Conservation (phyloP, 2,888 invertebrate genomes). For the Lithophane ornitopus region DNA sequence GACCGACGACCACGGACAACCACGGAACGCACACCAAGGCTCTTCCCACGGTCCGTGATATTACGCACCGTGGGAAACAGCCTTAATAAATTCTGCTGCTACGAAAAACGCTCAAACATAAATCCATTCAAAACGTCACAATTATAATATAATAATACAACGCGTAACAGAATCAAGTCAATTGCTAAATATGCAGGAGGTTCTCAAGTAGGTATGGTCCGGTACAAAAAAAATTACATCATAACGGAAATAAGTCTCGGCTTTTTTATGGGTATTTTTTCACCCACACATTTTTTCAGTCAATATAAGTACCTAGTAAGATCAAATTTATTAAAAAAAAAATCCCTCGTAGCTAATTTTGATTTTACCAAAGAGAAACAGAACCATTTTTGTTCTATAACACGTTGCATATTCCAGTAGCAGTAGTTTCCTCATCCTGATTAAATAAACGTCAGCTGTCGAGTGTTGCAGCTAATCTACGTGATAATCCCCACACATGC, state of each 20-base stretch:
- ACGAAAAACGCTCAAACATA: neutral
- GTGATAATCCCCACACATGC: conserved; percentile 33
- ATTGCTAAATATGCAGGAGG: neutral
- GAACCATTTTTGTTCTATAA: neutral
- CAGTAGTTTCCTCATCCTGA: conserved; percentile 8
- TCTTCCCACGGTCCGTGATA: too few species aligned
- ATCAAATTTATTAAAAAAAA: neutral
- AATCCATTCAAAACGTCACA: neutral
- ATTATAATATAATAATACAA: neutral
- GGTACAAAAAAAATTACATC: neutral
- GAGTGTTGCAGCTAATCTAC: conserved; percentile 39
- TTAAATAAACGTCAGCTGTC: conserved; percentile 50
- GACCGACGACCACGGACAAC: too few species aligned
- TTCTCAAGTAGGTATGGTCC: neutral
- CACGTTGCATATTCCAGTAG: neutral
- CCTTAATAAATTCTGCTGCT: neutral
- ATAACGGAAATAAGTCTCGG: neutral
- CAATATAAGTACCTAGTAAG: neutral
- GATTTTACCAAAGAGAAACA: neutral
- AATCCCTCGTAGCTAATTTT: neutral
- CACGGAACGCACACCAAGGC: too few species aligned
- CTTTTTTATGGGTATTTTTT: neutral
- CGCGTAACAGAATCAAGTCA: neutral
- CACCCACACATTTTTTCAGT: neutral
- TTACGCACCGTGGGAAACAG: too few species aligned